Evolutionary conservation across 1,140 invertebrate species (phyloP).

Genomic region (Coptotermes formosanus): DNA sequence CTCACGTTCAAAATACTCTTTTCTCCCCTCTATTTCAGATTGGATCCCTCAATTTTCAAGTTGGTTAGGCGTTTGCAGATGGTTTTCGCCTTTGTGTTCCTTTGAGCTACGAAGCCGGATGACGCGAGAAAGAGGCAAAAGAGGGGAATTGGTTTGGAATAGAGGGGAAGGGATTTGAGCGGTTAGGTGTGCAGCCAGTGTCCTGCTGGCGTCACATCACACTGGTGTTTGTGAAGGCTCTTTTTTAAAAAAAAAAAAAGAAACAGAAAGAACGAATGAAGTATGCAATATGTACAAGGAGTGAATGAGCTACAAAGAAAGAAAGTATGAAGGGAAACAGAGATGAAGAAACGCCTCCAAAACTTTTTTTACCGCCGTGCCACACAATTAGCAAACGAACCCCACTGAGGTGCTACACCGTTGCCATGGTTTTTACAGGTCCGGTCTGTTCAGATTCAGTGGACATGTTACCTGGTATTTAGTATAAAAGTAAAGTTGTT

Average conservation of each 20-base stretch:
- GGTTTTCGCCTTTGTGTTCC: slow-evolving; percentile 17
- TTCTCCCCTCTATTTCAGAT: slow-evolving; percentile 15
- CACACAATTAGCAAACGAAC: not conserved
- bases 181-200: not conserved
- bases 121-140: not conserved
- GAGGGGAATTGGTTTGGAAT: slow-evolving; percentile 10
- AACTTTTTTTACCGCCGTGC: not conserved
- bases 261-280: not conserved
- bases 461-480: too few relatives aligned
- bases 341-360: not conserved
- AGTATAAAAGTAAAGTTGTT: too few relatives aligned
- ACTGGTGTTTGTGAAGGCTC: not conserved
- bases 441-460: too few relatives aligned
- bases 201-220: not conserved
- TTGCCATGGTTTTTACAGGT: not conserved
- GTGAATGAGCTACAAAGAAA: too few relatives aligned
- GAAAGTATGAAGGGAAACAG: too few relatives aligned
- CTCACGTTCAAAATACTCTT: slow-evolving; percentile 4
- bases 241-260: not conserved
- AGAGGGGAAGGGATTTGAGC: slow-evolving; percentile 2
- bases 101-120: slow-evolving; percentile 2
- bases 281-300: too few relatives aligned
- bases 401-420: not conserved
- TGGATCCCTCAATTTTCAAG: slow-evolving; percentile 15
- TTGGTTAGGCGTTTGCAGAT: slow-evolving; percentile 17